Evolutionary conservation across 2,888 invertebrate species (phyloP), one percentile per base, ranked within the genome.

Genomic region (Synanthedon vespiformis): DNA sequence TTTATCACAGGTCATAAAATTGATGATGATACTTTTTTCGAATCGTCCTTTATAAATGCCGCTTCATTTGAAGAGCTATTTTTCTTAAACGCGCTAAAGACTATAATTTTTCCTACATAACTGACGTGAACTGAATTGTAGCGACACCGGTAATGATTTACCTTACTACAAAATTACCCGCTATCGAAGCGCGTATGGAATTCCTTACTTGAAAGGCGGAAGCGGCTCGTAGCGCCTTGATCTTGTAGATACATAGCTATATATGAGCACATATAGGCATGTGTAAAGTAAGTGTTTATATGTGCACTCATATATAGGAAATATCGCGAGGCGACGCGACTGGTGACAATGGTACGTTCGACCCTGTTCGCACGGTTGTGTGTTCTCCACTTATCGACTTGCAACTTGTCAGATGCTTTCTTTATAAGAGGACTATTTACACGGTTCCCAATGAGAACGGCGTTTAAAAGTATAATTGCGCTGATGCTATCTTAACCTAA

Each of bases 311-410:
- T 74, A 73, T 69, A 69, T 77, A 14, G 48, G 14, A 13, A 27
- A 40, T 69, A 68, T 68, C 6, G n/a, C 6, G 59, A 65, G 74
- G 74, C 77, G 75, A 74, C 70, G 67, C 63, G 65, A 60, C 64
- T 60, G 63, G 70, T 71, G 78, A 82, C 85, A 83, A 82, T 81
- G 65, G 72, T 74, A 70, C 70, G 70, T 72, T 67, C 73, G 82
- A 77, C 82, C 82, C 73, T 82, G 76, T 84, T 86, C 84, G 71
- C 85, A 85, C 80, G 80, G 71, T 66, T 76, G 74, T 74, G 74
- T 71, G 75, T 78, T 80, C 77, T 77, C 72, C 75, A 73, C 70
- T 77, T 80, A 80, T 81, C 71, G 79, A 80, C 77, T 75, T 68
- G 34, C 13, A 14, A 44, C 44, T 44, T 44, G 44, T 73, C 70